A percentile compares a stretch with the other conserved stretches of the same genome.
phyloP scores from a whole-genome alignment of 2,797 vertebrate species.

The Alosa sapidissima region DNA sequence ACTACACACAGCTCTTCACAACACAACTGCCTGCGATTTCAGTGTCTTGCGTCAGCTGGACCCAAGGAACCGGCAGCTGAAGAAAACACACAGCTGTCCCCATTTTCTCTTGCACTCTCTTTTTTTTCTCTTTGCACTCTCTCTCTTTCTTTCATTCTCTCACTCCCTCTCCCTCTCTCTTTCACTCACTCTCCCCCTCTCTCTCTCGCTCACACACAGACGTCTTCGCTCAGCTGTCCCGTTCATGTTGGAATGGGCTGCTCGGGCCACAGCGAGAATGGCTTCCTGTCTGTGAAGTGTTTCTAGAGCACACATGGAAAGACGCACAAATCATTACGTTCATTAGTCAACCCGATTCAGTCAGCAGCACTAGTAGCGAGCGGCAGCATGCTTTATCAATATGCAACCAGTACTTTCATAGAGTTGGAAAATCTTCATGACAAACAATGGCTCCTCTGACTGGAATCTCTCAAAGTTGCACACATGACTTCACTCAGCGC shows the following conservation, averaged over 20 bases:
- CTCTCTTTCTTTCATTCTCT: background rate
- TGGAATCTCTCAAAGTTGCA: background rate
- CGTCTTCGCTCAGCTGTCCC: conserved; percentile 40
- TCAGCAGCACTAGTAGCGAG: background rate
- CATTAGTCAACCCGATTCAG: background rate
- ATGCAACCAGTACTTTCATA: background rate
- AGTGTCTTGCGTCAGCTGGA: conserved; percentile 75
- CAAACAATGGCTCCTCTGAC: background rate
- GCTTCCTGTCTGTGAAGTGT: background rate
- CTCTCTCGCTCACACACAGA: background rate
- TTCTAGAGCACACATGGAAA: conserved; percentile 18
- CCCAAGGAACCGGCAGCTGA: conserved; percentile 64
- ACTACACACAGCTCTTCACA: background rate
- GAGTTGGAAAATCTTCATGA: background rate
- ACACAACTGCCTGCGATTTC: conserved; percentile 55
- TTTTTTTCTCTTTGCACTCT: background rate
- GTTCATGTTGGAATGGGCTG: conserved; percentile 23
- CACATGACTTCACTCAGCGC: conserved; percentile 4
- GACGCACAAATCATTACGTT: background rate
- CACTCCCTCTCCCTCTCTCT: background rate
- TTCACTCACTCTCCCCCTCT: background rate
- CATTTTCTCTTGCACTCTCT: conserved; percentile 42
- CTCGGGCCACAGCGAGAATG: background rate
- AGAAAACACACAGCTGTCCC: conserved; percentile 62
- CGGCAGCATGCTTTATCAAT: background rate